Conservation (phyloP, 2,888 invertebrate genomes). For the Diplazon laetatorius region DNA sequence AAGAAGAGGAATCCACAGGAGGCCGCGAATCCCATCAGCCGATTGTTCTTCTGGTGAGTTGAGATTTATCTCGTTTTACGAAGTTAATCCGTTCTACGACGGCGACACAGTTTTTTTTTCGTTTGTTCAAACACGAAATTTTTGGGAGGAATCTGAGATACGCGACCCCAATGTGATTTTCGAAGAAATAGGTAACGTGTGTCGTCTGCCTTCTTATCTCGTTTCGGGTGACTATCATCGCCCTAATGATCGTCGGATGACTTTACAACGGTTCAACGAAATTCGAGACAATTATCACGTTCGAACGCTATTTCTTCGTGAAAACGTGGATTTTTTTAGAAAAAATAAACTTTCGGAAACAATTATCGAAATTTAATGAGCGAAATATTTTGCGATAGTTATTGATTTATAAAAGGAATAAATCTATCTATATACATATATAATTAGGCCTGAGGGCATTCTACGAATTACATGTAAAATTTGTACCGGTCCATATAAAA, state of each 20-base stretch:
- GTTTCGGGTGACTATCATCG: neutral
- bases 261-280: neutral
- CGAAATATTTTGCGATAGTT: neutral
- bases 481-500: too few relatives aligned
- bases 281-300: neutral
- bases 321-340: neutral
- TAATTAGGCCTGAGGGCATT: too few relatives aligned
- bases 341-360: too few relatives aligned
- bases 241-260: neutral
- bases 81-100: too few relatives aligned
- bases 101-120: too few relatives aligned
- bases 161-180: too few relatives aligned
- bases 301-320: neutral
- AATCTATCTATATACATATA: too few relatives aligned
- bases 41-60: constrained; percentile 58
- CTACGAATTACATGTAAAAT: too few relatives aligned
- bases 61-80: neutral
- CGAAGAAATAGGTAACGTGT: too few relatives aligned
- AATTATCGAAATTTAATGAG: neutral
- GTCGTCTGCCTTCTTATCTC: neutral
- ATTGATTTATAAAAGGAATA: too few relatives aligned
- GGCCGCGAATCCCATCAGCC: constrained; percentile 48
- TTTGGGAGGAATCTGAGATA: too few relatives aligned
- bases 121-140: neutral
- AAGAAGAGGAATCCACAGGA: constrained; percentile 44